Evolutionary conservation across 2,113 vertebrate genomes (phyloP).

Genomic region (Craseonycteris thonglongyai): DNA sequence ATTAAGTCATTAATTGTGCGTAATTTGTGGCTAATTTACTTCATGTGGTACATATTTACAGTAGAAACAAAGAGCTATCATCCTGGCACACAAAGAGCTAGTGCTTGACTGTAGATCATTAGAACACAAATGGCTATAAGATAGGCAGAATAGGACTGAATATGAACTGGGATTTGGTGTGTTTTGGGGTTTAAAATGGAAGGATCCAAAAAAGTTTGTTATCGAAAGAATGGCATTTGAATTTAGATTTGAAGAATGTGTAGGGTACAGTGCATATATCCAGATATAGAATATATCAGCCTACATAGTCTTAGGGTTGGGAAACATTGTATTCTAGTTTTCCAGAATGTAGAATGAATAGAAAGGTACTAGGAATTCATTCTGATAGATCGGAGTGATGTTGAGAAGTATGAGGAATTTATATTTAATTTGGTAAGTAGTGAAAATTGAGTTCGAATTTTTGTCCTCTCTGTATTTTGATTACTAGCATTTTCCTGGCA

Average conservation of each 20-base stretch:
- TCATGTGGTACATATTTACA: not conserved
- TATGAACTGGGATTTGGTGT: not conserved
- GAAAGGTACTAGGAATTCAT: not conserved
- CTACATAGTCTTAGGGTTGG: not conserved
- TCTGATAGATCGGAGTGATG: not conserved
- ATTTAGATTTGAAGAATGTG: not conserved
- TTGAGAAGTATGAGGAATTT: not conserved
- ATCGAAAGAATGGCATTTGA: not conserved
- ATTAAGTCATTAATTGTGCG: not conserved
- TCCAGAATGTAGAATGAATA: not conserved
- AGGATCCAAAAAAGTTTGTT: not conserved
- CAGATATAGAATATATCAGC: not conserved
- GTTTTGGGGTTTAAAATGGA: not conserved
- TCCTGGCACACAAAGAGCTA: not conserved
- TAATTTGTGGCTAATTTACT: not conserved
- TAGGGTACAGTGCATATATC: not conserved
- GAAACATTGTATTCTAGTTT: not conserved
- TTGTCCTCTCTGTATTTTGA: not conserved
- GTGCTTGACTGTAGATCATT: not conserved
- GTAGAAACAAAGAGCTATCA: not conserved
- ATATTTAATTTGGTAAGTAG: not conserved
- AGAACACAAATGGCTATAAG: not conserved
- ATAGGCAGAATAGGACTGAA: not conserved
- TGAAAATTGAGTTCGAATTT: not conserved
- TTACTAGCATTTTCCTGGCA: not conserved